Evolutionary conservation across 2,888 invertebrate species (phyloP), one percentile per base, ranked within the genome.

Genomic region (Volucella inflata): DNA sequence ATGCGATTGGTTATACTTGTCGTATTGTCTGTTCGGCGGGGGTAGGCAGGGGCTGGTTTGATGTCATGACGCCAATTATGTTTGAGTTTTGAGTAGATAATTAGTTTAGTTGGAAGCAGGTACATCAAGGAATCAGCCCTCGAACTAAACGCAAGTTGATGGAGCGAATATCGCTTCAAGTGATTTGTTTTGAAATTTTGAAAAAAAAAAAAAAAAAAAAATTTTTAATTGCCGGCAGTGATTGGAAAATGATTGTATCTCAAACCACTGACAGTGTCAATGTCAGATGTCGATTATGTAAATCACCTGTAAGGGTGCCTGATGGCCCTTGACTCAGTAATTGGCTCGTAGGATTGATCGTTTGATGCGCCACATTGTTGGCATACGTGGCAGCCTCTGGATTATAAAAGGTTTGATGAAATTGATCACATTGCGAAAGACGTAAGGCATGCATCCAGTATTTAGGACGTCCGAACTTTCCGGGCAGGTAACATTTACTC

Each of bases 21-120:
- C 11, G 44, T 12, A 51, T 17, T 30, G 21, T 44, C 10, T 8
- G 12, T n/a, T 16, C 16, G 50, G n/a, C n/a, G n/a, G 40, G 51
- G 16, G 59, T 9, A 12, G 10, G 10, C 2, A 36, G 17, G 38
- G 36, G 57, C 64, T 60, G 74, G 68, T 79, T 50, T 60, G 74
- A 65, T 84, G 83, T 79, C 79, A 79, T 75, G 83, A 75, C 59
- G 79, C 68, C 83, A 84, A 79, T 75, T 74, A 75, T 79, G 42
- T 62, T 78, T 10, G 62, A 70, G 51, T 65, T 79, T 79, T 21
- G 79, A 84, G 79, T 70, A 79, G 74, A 74, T 79, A 84, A 84
- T 84, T 75, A 70, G 83, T 60, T 72, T 44, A 77, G 76, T 71
- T 78, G 67, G 60, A 55, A 82, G 57, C 78, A 62, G 77, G 77